Conservation (phyloP, 2,888 invertebrate species). For the Eremobia ochroleuca region DNA sequence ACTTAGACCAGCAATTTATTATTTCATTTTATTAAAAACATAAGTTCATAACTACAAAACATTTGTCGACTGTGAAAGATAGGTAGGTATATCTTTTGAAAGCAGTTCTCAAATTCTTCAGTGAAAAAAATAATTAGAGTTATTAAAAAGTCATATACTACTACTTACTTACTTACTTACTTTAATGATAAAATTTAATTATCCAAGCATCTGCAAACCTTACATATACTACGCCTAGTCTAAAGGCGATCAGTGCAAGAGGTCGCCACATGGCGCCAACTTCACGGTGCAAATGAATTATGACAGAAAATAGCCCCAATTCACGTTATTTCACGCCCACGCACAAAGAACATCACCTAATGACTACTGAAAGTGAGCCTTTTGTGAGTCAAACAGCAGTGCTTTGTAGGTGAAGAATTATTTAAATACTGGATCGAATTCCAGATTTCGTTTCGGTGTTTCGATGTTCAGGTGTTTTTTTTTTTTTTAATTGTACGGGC, state of each 20-base stretch:
- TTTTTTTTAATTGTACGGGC: no score
- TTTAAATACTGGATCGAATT: slow-evolving; percentile 58
- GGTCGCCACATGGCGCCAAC: slow-evolving; percentile 84
- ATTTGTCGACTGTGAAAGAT: no score
- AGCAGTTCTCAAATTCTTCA: no score
- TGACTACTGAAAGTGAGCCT: slow-evolving; percentile 62
- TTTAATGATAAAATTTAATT: no score
- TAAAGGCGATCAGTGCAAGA: slow-evolving; percentile 66
- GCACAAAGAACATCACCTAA: slow-evolving; percentile 53
- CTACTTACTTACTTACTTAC: no score
- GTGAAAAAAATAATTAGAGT: no score
- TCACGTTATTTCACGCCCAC: slow-evolving; percentile 80
- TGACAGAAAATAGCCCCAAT: slow-evolving; percentile 76
- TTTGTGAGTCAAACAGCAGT: slow-evolving; percentile 53
- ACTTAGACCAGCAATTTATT: no score
- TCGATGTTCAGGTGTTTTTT: slow-evolving; percentile 7
- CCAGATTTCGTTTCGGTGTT: slow-evolving; percentile 10
- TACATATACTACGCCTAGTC: slow-evolving; percentile 67
- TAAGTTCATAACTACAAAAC: no score
- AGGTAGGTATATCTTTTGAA: no score
- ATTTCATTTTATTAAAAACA: no score
- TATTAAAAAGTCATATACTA: no score
- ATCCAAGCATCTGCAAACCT: slow-evolving; percentile 11
- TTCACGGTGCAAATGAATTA: slow-evolving; percentile 81
- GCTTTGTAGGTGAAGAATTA: slow-evolving; percentile 34